These are phyloP conservation scores for Nymphalis polychloros DNA, from an alignment of 2,888 invertebrate species.

Conservation along the genomic window DNA sequence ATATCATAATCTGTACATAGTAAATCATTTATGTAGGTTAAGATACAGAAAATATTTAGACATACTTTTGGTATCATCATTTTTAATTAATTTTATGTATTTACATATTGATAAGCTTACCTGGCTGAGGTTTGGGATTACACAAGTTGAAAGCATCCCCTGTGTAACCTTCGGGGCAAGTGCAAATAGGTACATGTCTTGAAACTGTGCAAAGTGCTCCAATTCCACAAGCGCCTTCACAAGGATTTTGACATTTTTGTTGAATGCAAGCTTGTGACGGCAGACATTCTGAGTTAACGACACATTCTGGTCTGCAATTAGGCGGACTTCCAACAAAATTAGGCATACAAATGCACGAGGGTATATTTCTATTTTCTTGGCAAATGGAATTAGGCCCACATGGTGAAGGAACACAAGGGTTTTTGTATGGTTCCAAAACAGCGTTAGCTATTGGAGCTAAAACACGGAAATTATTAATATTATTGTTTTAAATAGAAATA, in stretches of 20 bases:
- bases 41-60: no score
- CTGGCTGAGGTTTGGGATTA: constrained; percentile 61
- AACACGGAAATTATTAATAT: constrained; percentile 26
- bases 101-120: constrained; percentile 47
- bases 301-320: constrained; percentile 87
- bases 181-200: constrained; percentile 88
- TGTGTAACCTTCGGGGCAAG: constrained; percentile 85
- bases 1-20: constrained; percentile 53
- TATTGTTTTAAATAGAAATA: neutral
- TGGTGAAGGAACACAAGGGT: constrained; percentile 84
- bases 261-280: constrained; percentile 85
- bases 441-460: constrained; percentile 73
- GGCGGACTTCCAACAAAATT: constrained; percentile 84
- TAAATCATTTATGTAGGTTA: neutral
- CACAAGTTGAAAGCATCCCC: constrained; percentile 85
- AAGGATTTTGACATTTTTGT: constrained; percentile 87
- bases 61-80: no score
- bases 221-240: constrained; percentile 86
- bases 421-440: constrained; percentile 72
- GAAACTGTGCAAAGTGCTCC: constrained; percentile 83
- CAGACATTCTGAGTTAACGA: constrained; percentile 86
- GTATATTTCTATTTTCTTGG: constrained; percentile 79
- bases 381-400: constrained; percentile 88
- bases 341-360: constrained; percentile 84
- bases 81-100: no score